Evolutionary conservation across 2,888 invertebrate species (phyloP), one percentile per base, ranked within the genome.

Genomic region (Criorhina ranunculi): DNA sequence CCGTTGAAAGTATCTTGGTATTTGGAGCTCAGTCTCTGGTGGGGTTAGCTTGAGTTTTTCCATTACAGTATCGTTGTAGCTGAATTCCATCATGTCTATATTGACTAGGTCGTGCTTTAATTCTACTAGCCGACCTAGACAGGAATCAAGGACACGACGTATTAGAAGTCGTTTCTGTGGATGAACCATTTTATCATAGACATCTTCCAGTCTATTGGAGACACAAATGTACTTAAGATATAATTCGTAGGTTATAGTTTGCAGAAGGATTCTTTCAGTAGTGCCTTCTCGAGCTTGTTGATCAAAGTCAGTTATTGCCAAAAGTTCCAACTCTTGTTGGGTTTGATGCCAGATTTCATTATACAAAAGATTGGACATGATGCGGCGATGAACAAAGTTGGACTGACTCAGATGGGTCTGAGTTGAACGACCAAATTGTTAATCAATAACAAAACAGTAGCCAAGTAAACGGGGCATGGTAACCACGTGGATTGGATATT

Each of bases 161-260:
- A 98, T 93, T n/a, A 98, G 93, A 59, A 95, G 90, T 33, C 98
- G 93, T 90, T 98, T 98, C 90, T 99, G 98, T 0, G 98, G 98
- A 90, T 98, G 98, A 42, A 98, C 93, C 88, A 98, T 93, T 92
- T 98, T 98, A 89, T 98, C 98, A 88, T 98, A 97, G 80, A 97
- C 96, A 72, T 94, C 93, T 88, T 97, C 95, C 35, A 98, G 90
- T 88, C 94, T 94, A 86, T 96, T 95, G 19, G 96, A 93, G 0
- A 96, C 93, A 24, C 95, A 92, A 5, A 97, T 95, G 89, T 98
- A 98, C 2, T 96, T 95, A 2, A 97, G 93, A 90, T 97, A 97
- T 62, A 98, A 92, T 76, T 95, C 95, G 15, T 95, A 94, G 0
- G 96, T 92, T 5, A 93, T 90, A 0, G 93, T 93, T 62, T 95